Conservation (phyloP, 1,140 invertebrate genomes). For the Meteorus sp. region DNA sequence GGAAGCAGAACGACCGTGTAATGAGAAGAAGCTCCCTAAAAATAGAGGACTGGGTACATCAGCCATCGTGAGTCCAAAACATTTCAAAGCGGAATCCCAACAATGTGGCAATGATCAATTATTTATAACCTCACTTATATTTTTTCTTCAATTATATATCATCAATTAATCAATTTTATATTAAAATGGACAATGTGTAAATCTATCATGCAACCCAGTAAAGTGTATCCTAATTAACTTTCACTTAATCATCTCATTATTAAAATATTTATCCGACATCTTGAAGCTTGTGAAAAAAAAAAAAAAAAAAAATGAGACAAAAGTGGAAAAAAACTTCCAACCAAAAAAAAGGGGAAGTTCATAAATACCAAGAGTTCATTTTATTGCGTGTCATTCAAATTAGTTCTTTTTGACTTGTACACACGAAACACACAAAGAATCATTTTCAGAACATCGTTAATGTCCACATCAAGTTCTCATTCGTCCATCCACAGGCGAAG, state of each 20-base stretch:
- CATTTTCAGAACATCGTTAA: conserved; percentile 11
- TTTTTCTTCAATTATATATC: too few relatives aligned
- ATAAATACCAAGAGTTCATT: too few relatives aligned
- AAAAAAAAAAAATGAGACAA: background rate
- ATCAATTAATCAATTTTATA: too few relatives aligned
- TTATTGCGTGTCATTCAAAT: too few relatives aligned
- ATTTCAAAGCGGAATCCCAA: conserved; percentile 2
- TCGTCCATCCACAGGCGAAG: background rate
- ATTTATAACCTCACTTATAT: background rate
- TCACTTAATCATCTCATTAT: conserved; percentile 15
- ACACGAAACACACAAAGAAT: background rate
- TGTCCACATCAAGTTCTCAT: conserved; percentile 7
- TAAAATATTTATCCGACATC: background rate
- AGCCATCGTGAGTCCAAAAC: background rate
- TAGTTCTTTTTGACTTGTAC: background rate
- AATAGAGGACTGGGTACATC: conserved; percentile 9
- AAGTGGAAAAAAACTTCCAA: background rate
- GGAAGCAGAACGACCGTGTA: conserved; percentile 5
- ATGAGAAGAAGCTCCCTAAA: conserved; percentile 1
- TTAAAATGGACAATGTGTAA: conserved; percentile 1
- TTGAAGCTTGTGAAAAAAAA: background rate
- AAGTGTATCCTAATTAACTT: background rate
- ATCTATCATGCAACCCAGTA: background rate
- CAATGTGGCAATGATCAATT: background rate
- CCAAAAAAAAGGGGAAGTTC: too few relatives aligned